Evolutionary conservation across 2,113 vertebrate species (phyloP).

Genomic region (Eira barbara): DNA sequence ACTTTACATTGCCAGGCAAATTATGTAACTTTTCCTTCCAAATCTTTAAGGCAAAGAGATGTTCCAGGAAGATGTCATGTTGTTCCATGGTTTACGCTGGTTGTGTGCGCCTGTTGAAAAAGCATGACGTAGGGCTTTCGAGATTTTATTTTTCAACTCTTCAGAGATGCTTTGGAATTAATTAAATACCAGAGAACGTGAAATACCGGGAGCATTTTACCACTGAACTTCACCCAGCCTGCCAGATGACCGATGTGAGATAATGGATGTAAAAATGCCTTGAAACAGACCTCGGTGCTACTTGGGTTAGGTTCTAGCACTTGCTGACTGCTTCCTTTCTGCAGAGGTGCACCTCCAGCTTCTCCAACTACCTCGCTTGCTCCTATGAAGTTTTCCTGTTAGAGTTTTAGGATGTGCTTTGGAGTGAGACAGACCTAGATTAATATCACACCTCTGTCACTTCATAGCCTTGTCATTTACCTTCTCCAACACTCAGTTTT

Average conservation of each 20-base stretch:
- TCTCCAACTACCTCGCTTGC: neutral
- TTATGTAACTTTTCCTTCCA: constrained; percentile 9
- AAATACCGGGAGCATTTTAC: neutral
- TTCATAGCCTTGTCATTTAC: neutral
- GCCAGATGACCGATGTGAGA: neutral
- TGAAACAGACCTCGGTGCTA: neutral
- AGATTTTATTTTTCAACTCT: neutral
- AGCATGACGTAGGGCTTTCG: neutral
- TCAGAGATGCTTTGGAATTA: constrained; percentile 12
- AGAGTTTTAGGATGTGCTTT: constrained; percentile 9
- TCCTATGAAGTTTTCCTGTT: neutral
- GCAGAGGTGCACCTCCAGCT: neutral
- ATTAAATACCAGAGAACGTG: neutral
- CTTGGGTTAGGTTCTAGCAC: neutral
- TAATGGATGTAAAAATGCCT: neutral
- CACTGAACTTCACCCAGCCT: neutral
- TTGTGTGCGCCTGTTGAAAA: neutral
- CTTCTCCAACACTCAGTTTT: neutral
- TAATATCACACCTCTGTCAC: neutral
- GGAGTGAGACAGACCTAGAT: neutral
- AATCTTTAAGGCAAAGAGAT: constrained; percentile 18
- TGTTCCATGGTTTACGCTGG: neutral
- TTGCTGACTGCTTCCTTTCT: neutral
- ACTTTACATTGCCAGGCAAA: constrained; percentile 12
- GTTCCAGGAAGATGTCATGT: neutral